These are phyloP conservation scores for Macrobrachium nipponense DNA, from an alignment of 1,140 invertebrate species.

Conservation along the genomic window DNA sequence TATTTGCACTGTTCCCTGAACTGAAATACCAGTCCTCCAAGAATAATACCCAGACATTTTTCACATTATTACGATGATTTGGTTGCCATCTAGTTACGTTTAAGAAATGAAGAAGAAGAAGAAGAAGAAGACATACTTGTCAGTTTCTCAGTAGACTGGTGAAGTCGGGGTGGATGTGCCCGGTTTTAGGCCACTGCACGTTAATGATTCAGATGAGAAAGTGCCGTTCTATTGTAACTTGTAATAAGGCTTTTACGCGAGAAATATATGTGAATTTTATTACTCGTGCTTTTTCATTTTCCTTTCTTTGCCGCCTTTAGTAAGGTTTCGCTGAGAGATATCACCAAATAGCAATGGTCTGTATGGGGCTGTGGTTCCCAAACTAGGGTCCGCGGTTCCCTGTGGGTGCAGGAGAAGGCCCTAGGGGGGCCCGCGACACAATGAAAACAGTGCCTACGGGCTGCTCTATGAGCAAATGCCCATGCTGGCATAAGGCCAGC, in stretches of 20 bases:
- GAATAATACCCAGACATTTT: conserved; percentile 10
- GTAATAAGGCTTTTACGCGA: conserved; percentile 61
- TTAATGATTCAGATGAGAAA: too few species aligned
- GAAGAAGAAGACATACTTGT: background rate
- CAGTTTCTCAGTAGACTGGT: conserved; percentile 24
- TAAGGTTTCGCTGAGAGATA: too few species aligned
- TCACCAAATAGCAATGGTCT: too few species aligned
- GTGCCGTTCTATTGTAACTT: conserved; percentile 47
- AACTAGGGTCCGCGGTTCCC: too few species aligned
- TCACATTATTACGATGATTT: conserved; percentile 14
- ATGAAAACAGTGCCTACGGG: too few species aligned
- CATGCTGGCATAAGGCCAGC: background rate
- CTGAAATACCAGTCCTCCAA: background rate
- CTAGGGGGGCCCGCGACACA: too few species aligned
- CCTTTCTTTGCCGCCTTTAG: too few species aligned
- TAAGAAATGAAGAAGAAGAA: too few species aligned
- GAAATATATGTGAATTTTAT: conserved; percentile 63
- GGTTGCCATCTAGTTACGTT: conserved; percentile 14
- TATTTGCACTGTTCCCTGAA: conserved; percentile 1
- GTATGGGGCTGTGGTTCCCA: too few species aligned
- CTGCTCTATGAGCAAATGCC: background rate
- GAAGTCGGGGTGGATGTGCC: conserved; percentile 4
- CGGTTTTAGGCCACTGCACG: background rate
- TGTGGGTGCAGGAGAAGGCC: too few species aligned
- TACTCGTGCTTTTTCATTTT: conserved; percentile 6